Conservation (phyloP, 2,888 invertebrate genomes). For the Acronicta psi region DNA sequence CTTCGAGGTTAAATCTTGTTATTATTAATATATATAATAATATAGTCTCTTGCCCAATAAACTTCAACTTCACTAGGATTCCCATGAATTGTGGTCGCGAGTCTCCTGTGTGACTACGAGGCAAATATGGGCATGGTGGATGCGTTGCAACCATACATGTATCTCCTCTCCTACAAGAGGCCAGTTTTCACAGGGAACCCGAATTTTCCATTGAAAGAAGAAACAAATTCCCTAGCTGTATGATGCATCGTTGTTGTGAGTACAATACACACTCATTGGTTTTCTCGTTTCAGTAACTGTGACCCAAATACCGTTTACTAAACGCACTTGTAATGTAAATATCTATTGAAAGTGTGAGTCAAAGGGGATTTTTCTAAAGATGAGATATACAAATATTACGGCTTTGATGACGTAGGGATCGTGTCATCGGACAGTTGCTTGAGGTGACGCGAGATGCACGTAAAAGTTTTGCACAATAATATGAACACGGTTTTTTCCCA, state of each 20-base stretch:
- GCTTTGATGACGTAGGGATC: constrained; percentile 22
- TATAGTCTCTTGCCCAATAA: too few species aligned
- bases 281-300: not conserved
- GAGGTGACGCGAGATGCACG: constrained; percentile 35
- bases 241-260: not conserved
- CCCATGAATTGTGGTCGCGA: too few species aligned
- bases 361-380: constrained; percentile 30
- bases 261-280: not conserved
- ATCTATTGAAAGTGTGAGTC: constrained; percentile 33
- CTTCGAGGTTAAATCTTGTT: too few species aligned
- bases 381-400: constrained; percentile 15
- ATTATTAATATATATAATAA: too few species aligned
- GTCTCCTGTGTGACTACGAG: too few species aligned
- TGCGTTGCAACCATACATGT: too few species aligned
- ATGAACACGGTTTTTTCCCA: constrained; percentile 14
- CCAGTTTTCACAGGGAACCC: too few species aligned
- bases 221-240: not conserved
- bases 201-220: too few species aligned
- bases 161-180: too few species aligned
- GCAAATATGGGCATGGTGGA: too few species aligned
- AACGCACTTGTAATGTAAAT: constrained; percentile 12
- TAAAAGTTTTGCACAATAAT: constrained; percentile 23
- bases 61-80: too few species aligned
- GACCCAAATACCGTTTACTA: constrained; percentile 1
- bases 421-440: constrained; percentile 33